Evolutionary conservation across 2,888 invertebrate genomes (phyloP).

Genomic region (Gastrophysa polygoni): DNA sequence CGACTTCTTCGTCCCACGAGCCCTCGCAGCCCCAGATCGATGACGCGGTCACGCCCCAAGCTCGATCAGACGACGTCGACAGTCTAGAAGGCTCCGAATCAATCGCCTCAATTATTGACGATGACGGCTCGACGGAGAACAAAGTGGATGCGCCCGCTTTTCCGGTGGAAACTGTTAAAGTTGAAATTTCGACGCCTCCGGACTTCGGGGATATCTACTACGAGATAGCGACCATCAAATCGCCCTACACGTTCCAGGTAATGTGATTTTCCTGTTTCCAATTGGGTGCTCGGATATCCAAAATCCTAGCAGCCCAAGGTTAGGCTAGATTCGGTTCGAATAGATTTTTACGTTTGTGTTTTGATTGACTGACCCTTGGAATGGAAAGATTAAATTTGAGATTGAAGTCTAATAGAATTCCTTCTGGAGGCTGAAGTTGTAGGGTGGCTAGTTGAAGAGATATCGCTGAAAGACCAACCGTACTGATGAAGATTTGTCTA

Average conservation of each 20-base stretch:
- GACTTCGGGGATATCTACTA: conserved; percentile 86
- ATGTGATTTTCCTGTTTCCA: conserved; percentile 38
- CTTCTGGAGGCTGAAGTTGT: too few relatives aligned
- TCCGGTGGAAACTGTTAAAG: conserved; percentile 79
- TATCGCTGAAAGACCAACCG: too few relatives aligned
- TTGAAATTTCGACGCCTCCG: conserved; percentile 86
- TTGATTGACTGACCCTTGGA: too few relatives aligned
- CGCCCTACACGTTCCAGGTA: conserved; percentile 90
- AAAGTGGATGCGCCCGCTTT: conserved; percentile 67
- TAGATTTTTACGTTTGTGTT: too few relatives aligned
- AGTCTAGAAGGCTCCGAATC: conserved; percentile 79
- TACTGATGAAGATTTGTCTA: too few relatives aligned
- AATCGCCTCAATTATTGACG: conserved; percentile 65
- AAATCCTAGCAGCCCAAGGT: too few relatives aligned
- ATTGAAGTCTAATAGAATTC: too few relatives aligned
- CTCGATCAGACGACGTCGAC: conserved; percentile 62
- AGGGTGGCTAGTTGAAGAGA: too few relatives aligned
- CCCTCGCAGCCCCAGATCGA: conserved; percentile 51
- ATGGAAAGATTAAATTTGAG: too few relatives aligned
- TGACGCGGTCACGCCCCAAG: conserved; percentile 63
- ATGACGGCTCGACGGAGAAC: conserved; percentile 68
- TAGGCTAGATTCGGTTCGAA: too few relatives aligned
- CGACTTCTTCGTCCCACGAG: conserved; percentile 45
- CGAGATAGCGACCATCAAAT: conserved; percentile 88
- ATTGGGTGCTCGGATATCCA: too few relatives aligned